Evolutionary conservation across 2,888 invertebrate genomes (phyloP).

Genomic region (Periphyllus acericola): DNA sequence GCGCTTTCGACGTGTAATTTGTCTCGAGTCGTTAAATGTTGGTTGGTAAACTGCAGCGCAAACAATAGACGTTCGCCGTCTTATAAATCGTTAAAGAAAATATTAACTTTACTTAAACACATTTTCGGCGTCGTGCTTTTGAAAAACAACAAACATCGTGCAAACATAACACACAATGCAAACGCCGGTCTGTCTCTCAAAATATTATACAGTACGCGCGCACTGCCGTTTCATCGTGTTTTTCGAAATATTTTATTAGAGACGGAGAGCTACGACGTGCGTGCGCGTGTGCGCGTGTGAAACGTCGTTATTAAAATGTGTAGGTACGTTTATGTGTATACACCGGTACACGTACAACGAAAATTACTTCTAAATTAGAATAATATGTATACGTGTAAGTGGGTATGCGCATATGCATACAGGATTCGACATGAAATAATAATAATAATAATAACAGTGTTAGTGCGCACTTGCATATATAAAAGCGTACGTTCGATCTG

Average conservation of each 20-base stretch:
- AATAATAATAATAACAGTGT: background rate
- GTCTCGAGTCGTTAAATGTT: slow-evolving; percentile 37
- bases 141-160: background rate
- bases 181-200: background rate
- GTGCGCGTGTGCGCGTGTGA: background rate
- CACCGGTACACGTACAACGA: background rate
- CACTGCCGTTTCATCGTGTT: background rate
- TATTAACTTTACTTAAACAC: background rate
- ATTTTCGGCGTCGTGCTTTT: background rate
- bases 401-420: background rate
- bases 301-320: background rate
- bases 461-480: background rate
- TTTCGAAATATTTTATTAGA: background rate
- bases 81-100: background rate
- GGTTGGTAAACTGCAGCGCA: background rate
- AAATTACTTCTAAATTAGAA: background rate
- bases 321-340: background rate
- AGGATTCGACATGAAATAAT: background rate
- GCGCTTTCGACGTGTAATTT: background rate
- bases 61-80: background rate
- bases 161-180: background rate
- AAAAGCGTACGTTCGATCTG: background rate
- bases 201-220: background rate
- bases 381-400: background rate
- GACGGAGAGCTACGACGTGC: background rate